Percentiles rank a stretch among this genome's conserved stretches.
phyloP scores from a whole-genome alignment of 2,888 invertebrate genomes.

The Apodemia mormo region DNA sequence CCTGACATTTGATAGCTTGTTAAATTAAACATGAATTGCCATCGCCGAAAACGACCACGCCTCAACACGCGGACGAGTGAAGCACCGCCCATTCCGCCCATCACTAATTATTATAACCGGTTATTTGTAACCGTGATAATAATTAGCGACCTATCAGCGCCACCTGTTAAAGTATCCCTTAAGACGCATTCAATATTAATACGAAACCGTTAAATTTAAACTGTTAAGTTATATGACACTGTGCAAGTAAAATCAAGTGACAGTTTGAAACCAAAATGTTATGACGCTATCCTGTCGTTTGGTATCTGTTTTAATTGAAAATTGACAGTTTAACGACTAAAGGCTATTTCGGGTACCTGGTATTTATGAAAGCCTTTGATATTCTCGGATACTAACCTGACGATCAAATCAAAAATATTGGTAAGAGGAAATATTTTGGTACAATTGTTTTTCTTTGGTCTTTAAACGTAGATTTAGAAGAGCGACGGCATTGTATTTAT shows the following conservation, averaged over 20 bases:
- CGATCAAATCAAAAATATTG: too few species aligned
- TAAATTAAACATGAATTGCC: conserved; percentile 50
- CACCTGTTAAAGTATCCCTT: conserved; percentile 59
- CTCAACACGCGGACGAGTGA: conserved; percentile 42
- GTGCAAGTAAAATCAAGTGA: background rate
- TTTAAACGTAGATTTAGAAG: too few species aligned
- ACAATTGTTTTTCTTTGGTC: too few species aligned
- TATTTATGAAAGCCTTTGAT: background rate
- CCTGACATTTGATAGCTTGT: conserved; percentile 43
- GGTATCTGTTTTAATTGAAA: conserved; percentile 5
- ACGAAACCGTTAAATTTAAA: conserved; percentile 14
- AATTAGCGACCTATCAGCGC: conserved; percentile 62
- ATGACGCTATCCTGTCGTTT: background rate
- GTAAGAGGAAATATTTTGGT: too few species aligned
- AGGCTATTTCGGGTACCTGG: background rate
- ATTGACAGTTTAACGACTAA: conserved; percentile 2
- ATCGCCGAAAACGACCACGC: conserved; percentile 57
- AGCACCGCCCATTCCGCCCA: conserved; percentile 69
- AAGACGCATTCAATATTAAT: conserved; percentile 19
- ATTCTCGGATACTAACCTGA: too few species aligned
- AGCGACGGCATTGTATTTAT: too few species aligned
- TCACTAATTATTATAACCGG: conserved; percentile 79
- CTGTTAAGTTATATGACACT: conserved; percentile 1
- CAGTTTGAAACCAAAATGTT: background rate
- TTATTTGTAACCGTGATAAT: conserved; percentile 59